Evolutionary conservation across 2,888 invertebrate genomes (phyloP).

Genomic region (Morinoia aosen): DNA sequence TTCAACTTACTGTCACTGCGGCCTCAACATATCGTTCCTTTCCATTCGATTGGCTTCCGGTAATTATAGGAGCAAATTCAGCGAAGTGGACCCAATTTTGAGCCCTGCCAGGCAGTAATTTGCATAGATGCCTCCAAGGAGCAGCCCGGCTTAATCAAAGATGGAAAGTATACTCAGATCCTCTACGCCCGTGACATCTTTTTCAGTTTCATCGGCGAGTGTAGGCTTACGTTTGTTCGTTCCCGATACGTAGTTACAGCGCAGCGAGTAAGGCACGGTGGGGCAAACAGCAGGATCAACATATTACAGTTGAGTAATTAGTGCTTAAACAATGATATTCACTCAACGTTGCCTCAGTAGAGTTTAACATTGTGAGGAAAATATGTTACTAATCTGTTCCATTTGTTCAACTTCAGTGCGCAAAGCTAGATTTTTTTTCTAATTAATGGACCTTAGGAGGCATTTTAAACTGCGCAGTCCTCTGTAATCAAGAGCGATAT

Average conservation of each 20-base stretch:
- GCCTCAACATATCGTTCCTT: background rate
- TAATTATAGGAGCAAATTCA: background rate
- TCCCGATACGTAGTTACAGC: no score
- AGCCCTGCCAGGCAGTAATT: background rate
- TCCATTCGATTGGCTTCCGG: background rate
- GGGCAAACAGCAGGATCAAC: no score
- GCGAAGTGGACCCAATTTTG: background rate
- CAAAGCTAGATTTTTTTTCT: background rate
- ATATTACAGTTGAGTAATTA: no score
- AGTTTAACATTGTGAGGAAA: background rate
- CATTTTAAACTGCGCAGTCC: background rate
- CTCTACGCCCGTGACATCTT: background rate
- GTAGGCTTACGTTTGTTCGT: no score
- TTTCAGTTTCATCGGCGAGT: background rate
- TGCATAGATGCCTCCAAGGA: background rate
- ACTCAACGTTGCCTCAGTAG: background rate
- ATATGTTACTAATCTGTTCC: background rate
- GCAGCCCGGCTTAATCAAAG: background rate
- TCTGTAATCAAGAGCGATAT: background rate
- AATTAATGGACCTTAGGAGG: background rate
- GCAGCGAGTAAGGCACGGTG: no score
- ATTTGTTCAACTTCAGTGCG: background rate
- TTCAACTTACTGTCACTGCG: background rate
- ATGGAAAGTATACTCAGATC: background rate
- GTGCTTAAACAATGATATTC: no score